A percentile compares a stretch with the other conserved stretches of the same genome.
Evolutionary conservation across 2,888 invertebrate genomes (phyloP).

Genomic region (Chrysomela aeneicollis): DNA sequence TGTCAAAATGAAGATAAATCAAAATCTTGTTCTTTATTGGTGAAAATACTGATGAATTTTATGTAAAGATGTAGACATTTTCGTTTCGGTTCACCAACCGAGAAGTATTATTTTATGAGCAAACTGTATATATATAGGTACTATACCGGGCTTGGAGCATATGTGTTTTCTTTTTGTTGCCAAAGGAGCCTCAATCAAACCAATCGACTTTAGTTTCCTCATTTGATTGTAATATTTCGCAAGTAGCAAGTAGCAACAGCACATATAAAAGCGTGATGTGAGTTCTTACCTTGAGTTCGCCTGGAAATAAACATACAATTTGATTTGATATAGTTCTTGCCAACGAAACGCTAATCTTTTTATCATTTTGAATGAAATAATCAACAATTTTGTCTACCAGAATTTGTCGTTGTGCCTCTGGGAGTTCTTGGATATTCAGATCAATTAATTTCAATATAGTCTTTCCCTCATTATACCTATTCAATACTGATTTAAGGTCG

Average conservation of each 20-base stretch:
- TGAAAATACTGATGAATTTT: too few relatives aligned
- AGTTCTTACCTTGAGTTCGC: not conserved
- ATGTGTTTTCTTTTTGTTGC: not conserved
- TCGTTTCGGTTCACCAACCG: too few relatives aligned
- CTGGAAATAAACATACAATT: slow-evolving; percentile 6
- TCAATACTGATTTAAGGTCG: slow-evolving; percentile 8
- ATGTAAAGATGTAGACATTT: too few relatives aligned
- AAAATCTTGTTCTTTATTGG: too few relatives aligned
- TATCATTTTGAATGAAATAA: too few relatives aligned
- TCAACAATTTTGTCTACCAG: slow-evolving; percentile 11
- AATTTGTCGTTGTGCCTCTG: slow-evolving; percentile 12
- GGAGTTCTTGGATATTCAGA: slow-evolving; percentile 2
- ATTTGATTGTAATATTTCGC: slow-evolving; percentile 8
- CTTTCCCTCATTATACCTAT: not conserved
- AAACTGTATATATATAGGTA: not conserved
- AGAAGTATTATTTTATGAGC: too few relatives aligned
- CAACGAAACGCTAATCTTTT: slow-evolving; percentile 5
- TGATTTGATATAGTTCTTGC: slow-evolving; percentile 6
- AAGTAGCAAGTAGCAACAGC: not conserved
- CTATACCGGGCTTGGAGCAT: not conserved
- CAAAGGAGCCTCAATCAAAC: not conserved
- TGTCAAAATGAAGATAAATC: too few relatives aligned
- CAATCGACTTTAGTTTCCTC: not conserved
- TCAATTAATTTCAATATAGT: not conserved
- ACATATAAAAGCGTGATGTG: not conserved